These are phyloP conservation scores for Pammene aurita DNA, from an alignment of 2,888 invertebrate species.

Conservation along the genomic window DNA sequence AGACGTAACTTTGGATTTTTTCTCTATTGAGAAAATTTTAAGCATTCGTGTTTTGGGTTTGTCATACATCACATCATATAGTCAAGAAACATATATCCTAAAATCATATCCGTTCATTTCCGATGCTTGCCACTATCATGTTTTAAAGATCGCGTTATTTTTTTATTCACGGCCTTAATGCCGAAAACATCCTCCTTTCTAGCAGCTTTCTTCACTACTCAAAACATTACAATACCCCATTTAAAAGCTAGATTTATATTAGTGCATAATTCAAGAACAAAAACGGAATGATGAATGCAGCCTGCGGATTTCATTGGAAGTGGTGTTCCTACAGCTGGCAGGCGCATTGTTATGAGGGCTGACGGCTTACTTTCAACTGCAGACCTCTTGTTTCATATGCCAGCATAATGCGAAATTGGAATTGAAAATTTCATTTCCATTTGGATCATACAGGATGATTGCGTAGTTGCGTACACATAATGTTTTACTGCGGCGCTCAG, in stretches of 20 bases:
- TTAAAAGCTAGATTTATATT: not conserved
- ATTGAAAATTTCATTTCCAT: not conserved
- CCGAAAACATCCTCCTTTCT: too few relatives aligned
- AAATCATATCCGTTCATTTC: too few relatives aligned
- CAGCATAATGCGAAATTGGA: not conserved
- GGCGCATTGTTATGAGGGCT: conserved; percentile 11
- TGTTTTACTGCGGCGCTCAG: not conserved
- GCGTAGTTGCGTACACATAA: not conserved
- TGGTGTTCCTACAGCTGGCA: conserved; percentile 12
- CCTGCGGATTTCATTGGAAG: conserved; percentile 6
- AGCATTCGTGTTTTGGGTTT: too few relatives aligned
- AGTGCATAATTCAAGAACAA: conserved; percentile 3
- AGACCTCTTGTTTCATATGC: conserved; percentile 12
- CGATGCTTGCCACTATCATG: too few relatives aligned
- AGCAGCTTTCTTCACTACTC: not conserved
- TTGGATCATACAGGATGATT: not conserved
- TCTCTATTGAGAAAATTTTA: too few relatives aligned
- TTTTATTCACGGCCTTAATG: too few relatives aligned
- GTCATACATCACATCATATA: too few relatives aligned
- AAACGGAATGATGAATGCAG: not conserved
- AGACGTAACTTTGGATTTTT: too few relatives aligned
- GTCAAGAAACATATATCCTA: too few relatives aligned
- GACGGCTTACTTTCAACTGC: conserved; percentile 12
- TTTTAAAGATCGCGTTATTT: too few relatives aligned
- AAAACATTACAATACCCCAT: not conserved